A percentile compares a stretch with the other conserved stretches of the same genome.
Evolutionary conservation across 2,113 vertebrate genomes (phyloP).

Genomic region (Dromiciops gliroides): DNA sequence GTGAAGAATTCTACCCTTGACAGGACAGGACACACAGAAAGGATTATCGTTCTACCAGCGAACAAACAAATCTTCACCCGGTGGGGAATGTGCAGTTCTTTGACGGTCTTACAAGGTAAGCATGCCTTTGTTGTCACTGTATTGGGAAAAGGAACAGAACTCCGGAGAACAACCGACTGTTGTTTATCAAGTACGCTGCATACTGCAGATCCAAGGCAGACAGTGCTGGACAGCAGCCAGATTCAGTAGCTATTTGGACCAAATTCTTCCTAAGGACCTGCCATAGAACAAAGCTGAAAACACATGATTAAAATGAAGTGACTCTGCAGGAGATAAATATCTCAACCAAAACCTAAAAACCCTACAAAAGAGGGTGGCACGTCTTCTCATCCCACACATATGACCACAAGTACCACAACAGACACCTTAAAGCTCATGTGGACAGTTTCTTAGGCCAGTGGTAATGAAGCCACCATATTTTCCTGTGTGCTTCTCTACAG

Average conservation of each 20-base stretch:
- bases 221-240: background rate
- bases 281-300: background rate
- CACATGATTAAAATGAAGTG: background rate
- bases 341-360: background rate
- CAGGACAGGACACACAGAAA: background rate
- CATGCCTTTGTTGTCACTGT: too few species aligned
- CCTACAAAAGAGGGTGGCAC: accelerated
- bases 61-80: background rate
- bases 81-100: background rate
- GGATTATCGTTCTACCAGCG: background rate
- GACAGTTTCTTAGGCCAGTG: background rate
- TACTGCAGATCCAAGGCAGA: background rate
- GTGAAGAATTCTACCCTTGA: background rate
- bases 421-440: background rate
- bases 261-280: background rate
- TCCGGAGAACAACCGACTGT: background rate
- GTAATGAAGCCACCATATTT: background rate
- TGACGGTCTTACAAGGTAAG: background rate
- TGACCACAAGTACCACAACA: background rate
- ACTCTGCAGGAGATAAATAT: background rate
- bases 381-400: background rate
- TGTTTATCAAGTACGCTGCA: background rate
- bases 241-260: background rate
- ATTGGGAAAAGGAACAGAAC: background rate
- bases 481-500: background rate